Evolutionary conservation across 2,888 invertebrate genomes (phyloP).

Genomic region (Macrosoma leucophasiata): DNA sequence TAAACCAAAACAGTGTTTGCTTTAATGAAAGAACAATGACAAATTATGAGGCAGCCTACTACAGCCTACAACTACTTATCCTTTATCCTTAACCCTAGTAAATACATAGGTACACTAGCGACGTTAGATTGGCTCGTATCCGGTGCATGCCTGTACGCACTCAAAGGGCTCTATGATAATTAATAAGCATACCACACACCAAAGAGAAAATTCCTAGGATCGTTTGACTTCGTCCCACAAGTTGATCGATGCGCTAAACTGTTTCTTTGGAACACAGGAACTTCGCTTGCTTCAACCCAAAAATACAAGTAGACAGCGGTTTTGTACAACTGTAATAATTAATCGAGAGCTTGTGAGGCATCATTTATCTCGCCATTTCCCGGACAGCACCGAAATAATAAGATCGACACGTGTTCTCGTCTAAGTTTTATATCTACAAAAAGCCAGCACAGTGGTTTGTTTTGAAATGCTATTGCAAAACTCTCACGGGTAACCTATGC

Average conservation of each 20-base stretch:
- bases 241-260: constrained; percentile 7
- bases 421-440: constrained; percentile 21
- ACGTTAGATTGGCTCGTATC: constrained; percentile 43
- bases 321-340: too few relatives aligned
- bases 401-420: constrained; percentile 14
- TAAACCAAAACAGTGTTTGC: too few relatives aligned
- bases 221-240: constrained; percentile 33
- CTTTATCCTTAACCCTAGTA: constrained; percentile 31
- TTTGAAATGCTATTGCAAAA: constrained; percentile 26
- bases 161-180: constrained; percentile 42
- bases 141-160: constrained; percentile 32
- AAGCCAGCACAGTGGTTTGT: constrained; percentile 18
- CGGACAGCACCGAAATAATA: constrained; percentile 7
- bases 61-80: constrained; percentile 37
- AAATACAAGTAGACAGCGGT: too few relatives aligned
- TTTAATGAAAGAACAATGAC: too few relatives aligned
- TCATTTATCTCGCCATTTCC: too few relatives aligned
- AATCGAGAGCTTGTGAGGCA: too few relatives aligned
- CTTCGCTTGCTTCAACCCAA: constrained; percentile 19
- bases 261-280: constrained; percentile 25
- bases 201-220: constrained; percentile 47
- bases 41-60: too few relatives aligned
- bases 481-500: constrained; percentile 27
- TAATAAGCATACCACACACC: constrained; percentile 55
- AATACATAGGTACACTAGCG: constrained; percentile 10